phyloP scores from a whole-genome alignment of 2,888 invertebrate genomes.

The Taphrorychus bicolor region DNA sequence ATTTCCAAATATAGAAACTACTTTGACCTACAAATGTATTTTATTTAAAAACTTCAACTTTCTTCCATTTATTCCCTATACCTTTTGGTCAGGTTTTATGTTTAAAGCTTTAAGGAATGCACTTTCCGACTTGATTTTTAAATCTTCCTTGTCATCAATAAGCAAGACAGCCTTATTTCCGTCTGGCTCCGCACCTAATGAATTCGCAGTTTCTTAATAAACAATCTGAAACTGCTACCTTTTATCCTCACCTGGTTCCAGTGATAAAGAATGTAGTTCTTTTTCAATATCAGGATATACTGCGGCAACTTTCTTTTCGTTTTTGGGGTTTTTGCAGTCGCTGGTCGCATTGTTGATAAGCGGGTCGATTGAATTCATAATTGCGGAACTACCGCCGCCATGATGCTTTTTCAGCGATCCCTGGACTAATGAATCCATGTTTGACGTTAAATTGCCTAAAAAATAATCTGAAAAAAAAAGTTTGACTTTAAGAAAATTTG shows the following conservation, averaged over 20 bases:
- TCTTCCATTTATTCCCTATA: constrained; percentile 50
- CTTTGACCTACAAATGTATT: constrained; percentile 61
- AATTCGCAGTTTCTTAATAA: no score
- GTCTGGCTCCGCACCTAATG: no score
- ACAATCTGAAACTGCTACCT: neutral
- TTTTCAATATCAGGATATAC: constrained; percentile 8
- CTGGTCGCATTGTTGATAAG: constrained; percentile 37
- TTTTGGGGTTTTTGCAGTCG: neutral
- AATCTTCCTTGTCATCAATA: constrained; percentile 68
- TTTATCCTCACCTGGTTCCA: constrained; percentile 18
- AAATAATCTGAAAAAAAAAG: constrained; percentile 34
- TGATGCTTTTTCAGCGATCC: constrained; percentile 40
- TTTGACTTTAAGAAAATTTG: neutral
- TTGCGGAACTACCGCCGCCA: constrained; percentile 26
- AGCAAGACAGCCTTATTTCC: constrained; percentile 56
- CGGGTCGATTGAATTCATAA: constrained; percentile 53
- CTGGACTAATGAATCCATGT: constrained; percentile 42
- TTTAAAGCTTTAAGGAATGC: constrained; percentile 63
- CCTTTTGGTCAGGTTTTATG: constrained; percentile 63
- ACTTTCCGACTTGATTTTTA: constrained; percentile 65
- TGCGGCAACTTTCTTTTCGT: constrained; percentile 10
- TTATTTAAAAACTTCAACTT: neutral
- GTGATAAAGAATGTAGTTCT: constrained; percentile 17
- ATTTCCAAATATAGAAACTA: constrained; percentile 84
- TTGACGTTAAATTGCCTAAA: constrained; percentile 34